Evolutionary conservation across 2,113 vertebrate species (phyloP).

Genomic region (Nothoprocta perdicaria): DNA sequence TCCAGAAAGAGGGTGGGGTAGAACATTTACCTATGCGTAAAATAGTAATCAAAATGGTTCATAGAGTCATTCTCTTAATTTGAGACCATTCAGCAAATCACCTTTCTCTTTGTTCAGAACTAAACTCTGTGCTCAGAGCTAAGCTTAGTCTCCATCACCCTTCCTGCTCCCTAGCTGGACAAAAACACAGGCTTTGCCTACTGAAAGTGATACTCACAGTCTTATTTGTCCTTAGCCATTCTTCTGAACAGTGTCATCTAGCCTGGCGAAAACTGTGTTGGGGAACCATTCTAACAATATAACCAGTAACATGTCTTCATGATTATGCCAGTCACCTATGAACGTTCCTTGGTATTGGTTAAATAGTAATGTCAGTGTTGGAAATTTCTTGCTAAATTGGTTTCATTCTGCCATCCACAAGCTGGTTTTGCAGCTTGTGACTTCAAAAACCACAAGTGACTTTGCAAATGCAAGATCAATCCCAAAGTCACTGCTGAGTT

Average conservation of each 20-base stretch:
- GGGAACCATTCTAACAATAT: not conserved
- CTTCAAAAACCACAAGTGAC: not conserved
- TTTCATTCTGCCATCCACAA: not conserved
- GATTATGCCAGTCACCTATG: not conserved
- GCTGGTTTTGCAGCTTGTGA: not conserved
- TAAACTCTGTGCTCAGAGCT: not conserved
- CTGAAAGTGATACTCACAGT: not conserved
- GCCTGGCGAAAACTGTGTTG: not conserved
- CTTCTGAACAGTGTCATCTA: not conserved
- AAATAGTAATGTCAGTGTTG: not conserved
- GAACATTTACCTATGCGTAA: not conserved
- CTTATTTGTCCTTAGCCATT: not conserved
- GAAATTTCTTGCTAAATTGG: not conserved
- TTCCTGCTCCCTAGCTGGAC: not conserved
- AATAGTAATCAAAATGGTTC: not conserved
- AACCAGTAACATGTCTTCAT: not conserved
- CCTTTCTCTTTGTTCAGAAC: not conserved
- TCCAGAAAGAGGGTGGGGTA: not conserved
- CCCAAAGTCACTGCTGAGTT: not conserved
- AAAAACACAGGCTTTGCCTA: not conserved
- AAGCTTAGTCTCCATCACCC: not conserved
- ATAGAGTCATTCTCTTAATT: accelerated
- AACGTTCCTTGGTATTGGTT: not conserved
- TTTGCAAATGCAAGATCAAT: not conserved
- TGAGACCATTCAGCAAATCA: not conserved